Percentiles rank a stretch among this genome's conserved stretches.
phyloP scores from a whole-genome alignment of 2,888 invertebrate species.

The Caradrina clavipalpis region DNA sequence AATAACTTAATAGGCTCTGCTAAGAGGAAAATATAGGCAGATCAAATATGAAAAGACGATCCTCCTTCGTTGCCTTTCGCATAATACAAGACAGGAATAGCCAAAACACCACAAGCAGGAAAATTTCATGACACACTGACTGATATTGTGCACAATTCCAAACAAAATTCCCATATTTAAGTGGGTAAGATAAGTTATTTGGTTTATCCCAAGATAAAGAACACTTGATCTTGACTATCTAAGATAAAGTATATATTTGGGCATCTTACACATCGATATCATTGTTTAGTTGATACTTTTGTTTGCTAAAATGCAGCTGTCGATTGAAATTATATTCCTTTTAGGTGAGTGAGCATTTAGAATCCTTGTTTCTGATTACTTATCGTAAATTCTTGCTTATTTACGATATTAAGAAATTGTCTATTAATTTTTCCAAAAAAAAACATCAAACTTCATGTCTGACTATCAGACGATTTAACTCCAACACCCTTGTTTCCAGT shows the following conservation, averaged over 20 bases:
- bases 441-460: too few relatives aligned
- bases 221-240: slow-evolving; percentile 69
- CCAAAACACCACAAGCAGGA: not conserved
- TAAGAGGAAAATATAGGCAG: not conserved
- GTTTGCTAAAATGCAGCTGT: slow-evolving; percentile 69
- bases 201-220: slow-evolving; percentile 69
- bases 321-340: slow-evolving; percentile 54
- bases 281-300: slow-evolving; percentile 65
- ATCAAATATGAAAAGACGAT: not conserved
- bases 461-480: too few relatives aligned
- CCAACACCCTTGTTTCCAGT: slow-evolving; percentile 45
- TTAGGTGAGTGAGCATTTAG: slow-evolving; percentile 64
- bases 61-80: not conserved
- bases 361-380: not conserved
- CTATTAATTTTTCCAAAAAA: not conserved
- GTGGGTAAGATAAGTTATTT: slow-evolving; percentile 55
- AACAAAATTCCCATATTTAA: slow-evolving; percentile 25
- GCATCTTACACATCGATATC: slow-evolving; percentile 36
- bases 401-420: not conserved
- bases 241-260: slow-evolving; percentile 71
- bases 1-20: not conserved
- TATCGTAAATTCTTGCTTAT: not conserved
- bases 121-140: not conserved
- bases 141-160: slow-evolving; percentile 10
- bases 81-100: not conserved